phyloP scores from a whole-genome alignment of 2,888 invertebrate species.

The Axea sp. region DNA sequence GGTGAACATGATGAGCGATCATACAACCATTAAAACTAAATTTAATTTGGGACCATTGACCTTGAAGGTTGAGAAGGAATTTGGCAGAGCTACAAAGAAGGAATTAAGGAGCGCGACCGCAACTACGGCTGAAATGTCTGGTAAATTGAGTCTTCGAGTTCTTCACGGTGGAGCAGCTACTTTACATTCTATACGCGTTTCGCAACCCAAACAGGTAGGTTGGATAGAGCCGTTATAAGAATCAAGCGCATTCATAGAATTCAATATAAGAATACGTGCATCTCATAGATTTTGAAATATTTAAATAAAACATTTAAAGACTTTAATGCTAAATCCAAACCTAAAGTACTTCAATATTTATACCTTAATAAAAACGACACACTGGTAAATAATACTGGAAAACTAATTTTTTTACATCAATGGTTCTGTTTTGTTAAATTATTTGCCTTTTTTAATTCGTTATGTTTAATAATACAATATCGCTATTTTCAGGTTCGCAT shows the following conservation, averaged over 20 bases:
- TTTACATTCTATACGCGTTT: conserved; percentile 89
- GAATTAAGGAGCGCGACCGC: conserved; percentile 92
- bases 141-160: conserved; percentile 88
- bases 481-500: conserved; percentile 88
- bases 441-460: too few relatives aligned
- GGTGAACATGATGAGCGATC: conserved; percentile 88
- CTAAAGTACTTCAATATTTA: too few relatives aligned
- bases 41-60: conserved; percentile 90
- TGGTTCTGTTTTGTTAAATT: too few relatives aligned
- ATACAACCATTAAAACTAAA: conserved; percentile 90
- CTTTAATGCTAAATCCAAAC: too few relatives aligned
- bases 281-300: conserved; percentile 9
- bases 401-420: too few relatives aligned
- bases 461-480: too few relatives aligned
- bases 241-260: conserved; percentile 23
- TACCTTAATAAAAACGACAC: too few relatives aligned
- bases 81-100: conserved; percentile 88
- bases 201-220: conserved; percentile 91
- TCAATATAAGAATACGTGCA: conserved; percentile 9
- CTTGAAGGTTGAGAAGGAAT: conserved; percentile 89
- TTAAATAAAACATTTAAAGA: too few relatives aligned
- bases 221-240: conserved; percentile 36
- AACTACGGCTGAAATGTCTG: conserved; percentile 92
- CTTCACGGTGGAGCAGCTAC: conserved; percentile 90
- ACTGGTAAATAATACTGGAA: too few relatives aligned